Conservation (phyloP, 1,140 invertebrate species). For the Maniola jurtina region DNA sequence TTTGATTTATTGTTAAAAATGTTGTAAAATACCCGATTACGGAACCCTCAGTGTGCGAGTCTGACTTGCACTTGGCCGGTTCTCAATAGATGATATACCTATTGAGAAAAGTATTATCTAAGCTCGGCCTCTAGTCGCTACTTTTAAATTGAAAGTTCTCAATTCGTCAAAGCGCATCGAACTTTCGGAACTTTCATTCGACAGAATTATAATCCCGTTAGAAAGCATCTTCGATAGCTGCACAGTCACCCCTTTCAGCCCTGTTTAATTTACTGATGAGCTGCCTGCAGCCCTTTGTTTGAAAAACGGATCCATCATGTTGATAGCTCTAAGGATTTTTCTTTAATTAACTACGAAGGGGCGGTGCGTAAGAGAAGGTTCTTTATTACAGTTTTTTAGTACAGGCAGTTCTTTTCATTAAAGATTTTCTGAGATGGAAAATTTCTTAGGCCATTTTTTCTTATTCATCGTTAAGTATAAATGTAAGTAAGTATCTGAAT, state of each 20-base stretch:
- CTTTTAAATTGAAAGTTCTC: too few relatives aligned
- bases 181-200: too few relatives aligned
- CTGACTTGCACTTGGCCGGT: too few relatives aligned
- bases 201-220: background rate
- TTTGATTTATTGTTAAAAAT: too few relatives aligned
- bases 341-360: constrained; percentile 24
- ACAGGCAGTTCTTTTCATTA: constrained; percentile 9
- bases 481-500: background rate
- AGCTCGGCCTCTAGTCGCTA: background rate
- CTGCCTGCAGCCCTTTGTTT: constrained; percentile 12
- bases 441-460: background rate
- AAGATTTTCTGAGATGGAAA: constrained; percentile 5
- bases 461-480: background rate
- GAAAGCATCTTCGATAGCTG: constrained; percentile 4
- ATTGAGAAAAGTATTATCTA: background rate
- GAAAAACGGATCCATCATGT: constrained; percentile 19
- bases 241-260: constrained; percentile 6
- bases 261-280: constrained; percentile 19
- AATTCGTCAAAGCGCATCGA: background rate
- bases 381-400: constrained; percentile 5
- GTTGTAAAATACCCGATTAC: too few relatives aligned
- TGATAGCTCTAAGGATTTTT: constrained; percentile 22
- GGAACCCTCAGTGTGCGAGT: too few relatives aligned
- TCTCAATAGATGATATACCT: too few relatives aligned
- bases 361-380: constrained; percentile 6